These are phyloP conservation scores for Coremacera marginata DNA, from an alignment of 2,888 invertebrate species.

Conservation along the genomic window DNA sequence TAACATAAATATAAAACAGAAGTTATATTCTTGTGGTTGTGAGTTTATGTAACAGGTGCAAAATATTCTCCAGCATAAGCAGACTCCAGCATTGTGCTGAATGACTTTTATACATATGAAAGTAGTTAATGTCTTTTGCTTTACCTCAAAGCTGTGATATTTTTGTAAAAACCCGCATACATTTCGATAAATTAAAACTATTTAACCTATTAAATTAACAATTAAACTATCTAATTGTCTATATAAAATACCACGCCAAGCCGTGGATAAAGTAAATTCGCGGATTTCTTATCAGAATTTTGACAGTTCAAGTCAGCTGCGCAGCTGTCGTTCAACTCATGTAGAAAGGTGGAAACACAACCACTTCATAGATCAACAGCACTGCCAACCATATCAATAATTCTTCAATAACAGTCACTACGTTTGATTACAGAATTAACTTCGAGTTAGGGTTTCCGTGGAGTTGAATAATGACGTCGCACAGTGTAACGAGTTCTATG, in stretches of 20 bases:
- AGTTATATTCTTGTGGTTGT: slow-evolving; percentile 5
- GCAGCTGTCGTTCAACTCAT: not conserved
- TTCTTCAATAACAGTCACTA: too few relatives aligned
- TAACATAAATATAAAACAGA: not conserved
- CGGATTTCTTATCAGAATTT: not conserved
- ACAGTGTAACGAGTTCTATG: too few relatives aligned
- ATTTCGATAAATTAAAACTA: slow-evolving; percentile 31
- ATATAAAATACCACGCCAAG: too few relatives aligned
- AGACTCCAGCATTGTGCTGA: not conserved
- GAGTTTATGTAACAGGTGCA: slow-evolving; percentile 56
- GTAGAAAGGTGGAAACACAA: not conserved
- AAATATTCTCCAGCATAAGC: not conserved
- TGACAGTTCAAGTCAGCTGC: slow-evolving; percentile 9
- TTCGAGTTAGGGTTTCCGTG: too few relatives aligned
- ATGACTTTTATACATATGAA: not conserved
- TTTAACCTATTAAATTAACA: not conserved
- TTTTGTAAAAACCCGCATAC: slow-evolving; percentile 45
- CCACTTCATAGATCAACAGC: not conserved
- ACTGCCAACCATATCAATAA: slow-evolving; percentile 9
- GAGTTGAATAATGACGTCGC: too few relatives aligned
- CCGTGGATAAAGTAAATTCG: not conserved
- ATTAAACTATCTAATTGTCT: too few relatives aligned
- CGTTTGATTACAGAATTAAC: too few relatives aligned
- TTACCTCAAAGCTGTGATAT: slow-evolving; percentile 45
- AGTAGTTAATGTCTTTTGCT: not conserved